phyloP scores from a whole-genome alignment of 2,113 vertebrate genomes.

The Synodontis membranacea region DNA sequence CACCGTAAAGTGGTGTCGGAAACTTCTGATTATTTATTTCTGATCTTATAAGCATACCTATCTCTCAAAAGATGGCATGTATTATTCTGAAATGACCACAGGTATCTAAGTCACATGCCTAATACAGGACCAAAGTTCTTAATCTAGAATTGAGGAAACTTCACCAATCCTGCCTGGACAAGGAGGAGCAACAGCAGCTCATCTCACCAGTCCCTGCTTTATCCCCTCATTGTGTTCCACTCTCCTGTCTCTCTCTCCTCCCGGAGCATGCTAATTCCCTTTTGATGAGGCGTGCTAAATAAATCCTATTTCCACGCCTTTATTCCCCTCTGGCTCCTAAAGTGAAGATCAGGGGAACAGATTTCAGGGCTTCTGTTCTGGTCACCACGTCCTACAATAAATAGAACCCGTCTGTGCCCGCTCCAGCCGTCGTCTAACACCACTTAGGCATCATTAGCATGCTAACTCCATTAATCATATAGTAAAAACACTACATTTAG shows the following conservation, averaged over 20 bases:
- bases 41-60: not conserved
- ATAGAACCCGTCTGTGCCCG: slow-evolving; percentile 69
- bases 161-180: slow-evolving; percentile 2
- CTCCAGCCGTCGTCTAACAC: slow-evolving; percentile 56
- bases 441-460: slow-evolving; percentile 52
- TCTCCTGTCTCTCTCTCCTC: slow-evolving; percentile 73
- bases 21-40: not conserved
- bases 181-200: slow-evolving; percentile 44
- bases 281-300: slow-evolving; percentile 88
- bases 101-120: not conserved
- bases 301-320: slow-evolving; percentile 84
- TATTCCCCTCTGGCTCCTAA: slow-evolving; percentile 82
- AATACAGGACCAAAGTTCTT: not conserved
- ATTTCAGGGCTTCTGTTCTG: slow-evolving; percentile 77
- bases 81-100: not conserved
- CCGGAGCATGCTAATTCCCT: slow-evolving; percentile 82
- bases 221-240: slow-evolving; percentile 70
- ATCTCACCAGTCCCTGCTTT: slow-evolving; percentile 65
- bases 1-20: too few species aligned
- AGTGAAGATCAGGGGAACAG: slow-evolving; percentile 83
- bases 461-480: slow-evolving; percentile 33
- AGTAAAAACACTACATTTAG: slow-evolving; percentile 40
- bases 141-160: slow-evolving; percentile 27
- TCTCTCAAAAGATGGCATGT: not conserved
- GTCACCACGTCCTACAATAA: slow-evolving; percentile 70